Evolutionary conservation across 2,113 vertebrate genomes (phyloP), one percentile per base, ranked within the genome.

Genomic region (Hepsetus odoe): DNA sequence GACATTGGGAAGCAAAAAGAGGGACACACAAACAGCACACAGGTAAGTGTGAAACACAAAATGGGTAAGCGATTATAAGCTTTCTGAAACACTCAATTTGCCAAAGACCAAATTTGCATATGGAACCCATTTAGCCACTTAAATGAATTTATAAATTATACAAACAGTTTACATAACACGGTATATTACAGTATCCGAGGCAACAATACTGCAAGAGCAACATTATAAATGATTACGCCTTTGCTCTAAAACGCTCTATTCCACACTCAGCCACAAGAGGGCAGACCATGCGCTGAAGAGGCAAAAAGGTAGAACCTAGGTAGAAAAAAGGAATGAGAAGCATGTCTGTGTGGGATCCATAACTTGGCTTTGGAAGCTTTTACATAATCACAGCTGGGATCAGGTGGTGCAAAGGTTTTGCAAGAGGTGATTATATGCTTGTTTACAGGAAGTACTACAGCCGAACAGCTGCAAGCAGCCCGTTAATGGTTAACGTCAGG

Each of bases 1-100:
- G 79, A 79, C 83, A 82, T 70, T 77, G 86, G 90, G 83, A 85
- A 82, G 81, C 85, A 89, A 83, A 42, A 68, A 86, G 44, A 77
- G 18, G 66, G 18, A 82, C 76, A 82, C 13, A 70, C 64, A 80
- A 78, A 55, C 42, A 74, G 67, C 67, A 74, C n/a, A 51, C 61
- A 78, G 42, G 61, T 74, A 62, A 77, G 76, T 75, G 58, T 72
- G 14, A 70, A 67, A 74, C 72, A 66, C 28, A 79, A 67, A 38
- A 49, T 35, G 18, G 32, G 64, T 8, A 65, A 7, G 8, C 10
- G 22, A 12, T 28, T 24, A 22, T 7, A 58, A 30, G 22, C n/a
- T 22, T 59, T 58, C 53, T 28, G 10, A 71, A 35, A 38, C 38
- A 14, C 4, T 56, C 38, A 0, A 44, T n/a, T n/a, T n/a, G n/a